A percentile compares a stretch with the other conserved stretches of the same genome.
phyloP scores from a whole-genome alignment of 1,140 invertebrate species.

The Drosophila sturtevanti region DNA sequence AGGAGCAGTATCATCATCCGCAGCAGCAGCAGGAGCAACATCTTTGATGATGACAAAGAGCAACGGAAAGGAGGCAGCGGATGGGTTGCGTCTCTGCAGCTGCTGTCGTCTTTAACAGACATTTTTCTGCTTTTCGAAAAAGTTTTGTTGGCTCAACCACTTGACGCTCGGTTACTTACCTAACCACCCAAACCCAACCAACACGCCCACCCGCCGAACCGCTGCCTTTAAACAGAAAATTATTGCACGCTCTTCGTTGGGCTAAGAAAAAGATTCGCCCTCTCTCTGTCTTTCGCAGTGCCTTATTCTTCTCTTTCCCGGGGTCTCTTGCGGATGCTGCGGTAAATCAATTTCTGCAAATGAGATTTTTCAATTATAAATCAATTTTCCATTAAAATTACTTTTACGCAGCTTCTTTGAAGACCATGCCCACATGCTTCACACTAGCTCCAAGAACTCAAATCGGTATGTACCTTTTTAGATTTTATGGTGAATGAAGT shows the following conservation, averaged over 20 bases:
- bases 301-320: slow-evolving; percentile 19
- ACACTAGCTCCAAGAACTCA: background rate
- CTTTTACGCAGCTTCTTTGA: slow-evolving; percentile 75
- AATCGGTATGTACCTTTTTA: slow-evolving; percentile 30
- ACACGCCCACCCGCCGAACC: background rate
- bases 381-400: slow-evolving; percentile 83
- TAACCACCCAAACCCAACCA: slow-evolving; percentile 7
- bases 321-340: slow-evolving; percentile 66
- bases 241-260: slow-evolving; percentile 69
- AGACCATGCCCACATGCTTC: slow-evolving; percentile 3
- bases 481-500: slow-evolving; percentile 26
- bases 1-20: slow-evolving; percentile 28
- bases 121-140: slow-evolving; percentile 69
- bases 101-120: slow-evolving; percentile 64
- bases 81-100: slow-evolving; percentile 37
- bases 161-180: slow-evolving; percentile 70
- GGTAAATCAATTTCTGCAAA: slow-evolving; percentile 82
- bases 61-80: slow-evolving; percentile 4
- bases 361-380: slow-evolving; percentile 83
- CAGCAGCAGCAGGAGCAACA: slow-evolving; percentile 40
- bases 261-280: slow-evolving; percentile 1
- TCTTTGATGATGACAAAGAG: slow-evolving; percentile 61
- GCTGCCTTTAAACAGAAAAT: slow-evolving; percentile 56
- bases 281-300: background rate
- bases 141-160: slow-evolving; percentile 74